Base-by-base conservation (phyloP, 2,888 invertebrate species). In the Cephus sareptanus region DNA sequence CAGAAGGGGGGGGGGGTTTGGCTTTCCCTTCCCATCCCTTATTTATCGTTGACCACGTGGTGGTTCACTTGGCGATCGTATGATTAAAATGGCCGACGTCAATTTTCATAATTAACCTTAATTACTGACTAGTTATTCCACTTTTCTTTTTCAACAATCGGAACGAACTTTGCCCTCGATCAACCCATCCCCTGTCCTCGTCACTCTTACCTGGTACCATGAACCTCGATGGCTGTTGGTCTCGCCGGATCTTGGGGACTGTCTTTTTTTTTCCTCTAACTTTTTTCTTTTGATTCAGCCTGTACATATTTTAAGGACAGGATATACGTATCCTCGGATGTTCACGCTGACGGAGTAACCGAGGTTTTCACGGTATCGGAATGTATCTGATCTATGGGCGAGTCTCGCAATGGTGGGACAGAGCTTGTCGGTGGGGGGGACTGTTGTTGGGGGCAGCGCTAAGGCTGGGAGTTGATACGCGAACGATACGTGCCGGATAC, bases 371-470 rank as follows among this genome's bases (percentile, higher is more conserved):
- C 81, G 79, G 80, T 85, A 85, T 82, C 83, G 82, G 79, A 56
- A 23, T 23, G 80, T 84, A 86, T 83, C 82, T 81, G 85, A 84
- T 85, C 82, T 82, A 85, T 85, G 84, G 85, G 80, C 82, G 77
- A 81, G 81, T 81, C 85, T 23, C 81, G 83, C 82, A 83, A 82
- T 83, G 15, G 56, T 79, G 82, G 81, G 81, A 73, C 81, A 80
- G 79, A 75, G 75, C 69, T 75, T 56, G 81, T 82, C 3, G 23
- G 11, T 1, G 30, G 71, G 34, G 71, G 30, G 71, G 30, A 9
- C 33, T 71, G 71, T 6, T 4, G 31, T 13, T 33, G 35, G 71
- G 71, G 71, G 31, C 71, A 56, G 6, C 56, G 56, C 23, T 56
- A 23, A 71, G 34, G 34, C 71, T 34, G 82, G 82, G 81, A 82